These are phyloP conservation scores for Pristionchus pacificus DNA, from an alignment of 1,140 invertebrate species.

Conservation along the genomic window DNA sequence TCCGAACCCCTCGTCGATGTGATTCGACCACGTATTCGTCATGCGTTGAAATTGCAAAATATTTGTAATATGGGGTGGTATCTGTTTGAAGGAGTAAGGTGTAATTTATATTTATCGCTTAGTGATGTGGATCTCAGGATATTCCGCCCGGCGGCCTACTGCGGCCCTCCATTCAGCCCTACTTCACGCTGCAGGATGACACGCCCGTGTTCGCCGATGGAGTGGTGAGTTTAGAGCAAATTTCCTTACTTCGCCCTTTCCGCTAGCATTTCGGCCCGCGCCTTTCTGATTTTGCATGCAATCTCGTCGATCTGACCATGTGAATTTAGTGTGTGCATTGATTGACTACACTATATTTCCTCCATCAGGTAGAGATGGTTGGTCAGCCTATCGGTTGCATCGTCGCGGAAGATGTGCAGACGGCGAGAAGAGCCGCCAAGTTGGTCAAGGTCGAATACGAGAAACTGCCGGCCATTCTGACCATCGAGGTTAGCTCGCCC, in stretches of 20 bases:
- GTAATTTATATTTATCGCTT: too few relatives aligned
- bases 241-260: too few relatives aligned
- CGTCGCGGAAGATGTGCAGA: conserved; percentile 43
- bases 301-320: too few relatives aligned
- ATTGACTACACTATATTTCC: conserved; percentile 11
- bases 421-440: conserved; percentile 48
- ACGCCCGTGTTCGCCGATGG: conserved; percentile 47
- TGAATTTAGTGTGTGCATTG: conserved; percentile 2
- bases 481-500: too few relatives aligned
- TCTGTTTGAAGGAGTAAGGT: too few relatives aligned
- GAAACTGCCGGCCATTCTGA: conserved; percentile 48
- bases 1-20: too few relatives aligned
- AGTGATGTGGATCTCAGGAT: conserved; percentile 51
- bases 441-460: conserved; percentile 55
- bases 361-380: conserved; percentile 65
- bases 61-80: too few relatives aligned
- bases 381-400: conserved; percentile 56
- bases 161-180: not conserved
- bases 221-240: too few relatives aligned
- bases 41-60: too few relatives aligned
- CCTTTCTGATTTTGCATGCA: too few relatives aligned
- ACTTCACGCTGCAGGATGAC: conserved; percentile 7
- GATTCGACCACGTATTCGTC: too few relatives aligned
- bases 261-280: too few relatives aligned
- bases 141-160: not conserved